Evolutionary conservation across 2,888 invertebrate species (phyloP).

Genomic region (Laothoe populi): DNA sequence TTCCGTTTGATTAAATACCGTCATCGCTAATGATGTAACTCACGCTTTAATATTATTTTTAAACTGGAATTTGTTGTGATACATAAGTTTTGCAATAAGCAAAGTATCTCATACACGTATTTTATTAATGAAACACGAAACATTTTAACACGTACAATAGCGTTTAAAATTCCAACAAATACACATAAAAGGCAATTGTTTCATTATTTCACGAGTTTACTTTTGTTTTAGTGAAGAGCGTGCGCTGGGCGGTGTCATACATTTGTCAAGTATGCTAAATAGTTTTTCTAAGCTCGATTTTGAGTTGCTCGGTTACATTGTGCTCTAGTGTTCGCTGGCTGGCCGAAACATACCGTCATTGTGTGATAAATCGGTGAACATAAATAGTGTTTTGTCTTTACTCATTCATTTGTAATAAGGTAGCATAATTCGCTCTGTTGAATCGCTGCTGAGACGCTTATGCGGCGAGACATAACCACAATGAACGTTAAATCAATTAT

Average conservation of each 20-base stretch:
- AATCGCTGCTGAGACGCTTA: constrained; percentile 76
- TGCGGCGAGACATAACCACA: constrained; percentile 61
- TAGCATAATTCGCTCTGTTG: constrained; percentile 83
- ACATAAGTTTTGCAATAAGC: not conserved
- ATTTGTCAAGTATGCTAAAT: constrained; percentile 69
- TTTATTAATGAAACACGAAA: constrained; percentile 2
- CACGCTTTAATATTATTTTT: not conserved
- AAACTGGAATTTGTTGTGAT: not conserved
- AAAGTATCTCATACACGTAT: not conserved
- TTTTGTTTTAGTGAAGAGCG: constrained; percentile 67
- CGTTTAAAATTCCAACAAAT: constrained; percentile 10
- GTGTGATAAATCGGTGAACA: constrained; percentile 82
- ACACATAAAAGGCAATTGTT: constrained; percentile 76
- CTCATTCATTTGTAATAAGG: constrained; percentile 80
- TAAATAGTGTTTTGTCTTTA: constrained; percentile 82
- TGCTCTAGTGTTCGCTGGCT: constrained; percentile 56
- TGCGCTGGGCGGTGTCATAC: constrained; percentile 66
- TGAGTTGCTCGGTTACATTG: constrained; percentile 65
- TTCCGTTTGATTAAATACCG: constrained; percentile 62
- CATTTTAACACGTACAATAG: constrained; percentile 9
- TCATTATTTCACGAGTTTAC: constrained; percentile 71
- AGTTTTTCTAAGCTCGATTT: constrained; percentile 75
- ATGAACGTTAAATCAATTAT: constrained; percentile 77
- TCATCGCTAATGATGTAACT: constrained; percentile 32
- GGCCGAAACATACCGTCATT: constrained; percentile 77